Evolutionary conservation across 2,113 vertebrate genomes (phyloP), one percentile per base, ranked within the genome.

Genomic region (Miniopterus natalensis): DNA sequence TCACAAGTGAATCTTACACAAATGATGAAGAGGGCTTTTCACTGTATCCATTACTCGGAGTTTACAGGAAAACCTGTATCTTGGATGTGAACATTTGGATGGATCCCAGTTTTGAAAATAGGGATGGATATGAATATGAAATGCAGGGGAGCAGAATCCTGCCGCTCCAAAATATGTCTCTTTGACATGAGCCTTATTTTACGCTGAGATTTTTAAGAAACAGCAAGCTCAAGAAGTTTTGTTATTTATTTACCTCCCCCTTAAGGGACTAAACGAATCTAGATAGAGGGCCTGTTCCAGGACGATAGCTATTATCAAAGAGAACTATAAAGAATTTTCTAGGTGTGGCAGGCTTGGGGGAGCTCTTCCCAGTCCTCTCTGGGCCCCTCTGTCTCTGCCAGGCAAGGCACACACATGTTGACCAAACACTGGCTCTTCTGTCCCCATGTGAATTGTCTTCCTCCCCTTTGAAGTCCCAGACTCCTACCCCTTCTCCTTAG

Each of bases 11-110:
- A 77, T 88, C 36, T 45, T 25, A 71, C 2, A 55, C 29, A 88
- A 40, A 88, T 86, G 73, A 83, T 73, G 36, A 88, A 83, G n/a
- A 81, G 15, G 75, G 59, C 8, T 71, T 73, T 89, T 91, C 2
- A 31, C 29, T 45, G 4, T 89, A 68, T 42, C 3, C 47, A 5
- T 79, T 87, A 89, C 55, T 68, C 27, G 53, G 87, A 71, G 6
- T 85, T 70, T 83, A 92, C 92, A 94, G 20, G 15, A 81, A 95
- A 96, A 81, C 9, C 15, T 83, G 85, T 59, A 42, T 83, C 65
- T 73, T 55, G 36, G 17, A 68, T 70, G 66, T 90, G 31, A 79
- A 94, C 31, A 23, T 14, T 90, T 94, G 63, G 55, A 53, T 12
- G 53, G 29, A 66, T 29, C 13, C 25, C 63, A 59, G 7, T 93